These are phyloP conservation scores for Sinhomidia bicolor DNA, from an alignment of 2,888 invertebrate species.

Conservation along the genomic window DNA sequence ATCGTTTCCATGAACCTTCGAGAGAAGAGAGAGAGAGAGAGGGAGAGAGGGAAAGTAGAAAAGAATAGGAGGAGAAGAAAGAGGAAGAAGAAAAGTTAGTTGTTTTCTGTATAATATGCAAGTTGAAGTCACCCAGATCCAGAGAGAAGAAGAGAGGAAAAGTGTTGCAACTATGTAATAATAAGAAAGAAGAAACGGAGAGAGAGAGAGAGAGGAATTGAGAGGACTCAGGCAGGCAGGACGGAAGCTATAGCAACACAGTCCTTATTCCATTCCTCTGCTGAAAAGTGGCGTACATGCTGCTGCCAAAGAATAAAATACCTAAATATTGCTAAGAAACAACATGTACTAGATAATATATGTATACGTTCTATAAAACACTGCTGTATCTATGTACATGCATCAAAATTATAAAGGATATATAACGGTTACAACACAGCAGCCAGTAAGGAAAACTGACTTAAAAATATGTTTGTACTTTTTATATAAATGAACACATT, in stretches of 20 bases:
- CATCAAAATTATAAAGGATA: no score
- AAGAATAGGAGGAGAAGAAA: constrained; percentile 3
- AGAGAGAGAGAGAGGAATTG: background rate
- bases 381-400: background rate
- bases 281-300: background rate
- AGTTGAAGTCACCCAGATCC: constrained; percentile 39
- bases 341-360: background rate
- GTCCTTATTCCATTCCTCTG: background rate
- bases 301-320: background rate
- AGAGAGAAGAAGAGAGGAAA: constrained; percentile 22
- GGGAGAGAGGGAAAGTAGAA: background rate
- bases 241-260: constrained; percentile 31
- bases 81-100: background rate
- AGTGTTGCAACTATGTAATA: constrained; percentile 14
- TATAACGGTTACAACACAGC: no score
- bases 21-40: background rate
- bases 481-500: no score
- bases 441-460: no score
- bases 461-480: no score
- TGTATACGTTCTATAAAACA: background rate
- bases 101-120: constrained; percentile 37
- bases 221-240: constrained; percentile 11
- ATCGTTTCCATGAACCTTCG: constrained; percentile 50
- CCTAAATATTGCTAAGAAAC: background rate
- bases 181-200: background rate